Percentiles rank a stretch among this genome's conserved stretches.
Evolutionary conservation across 1,140 invertebrate species (phyloP).

Genomic region (Helicoverpa zea): DNA sequence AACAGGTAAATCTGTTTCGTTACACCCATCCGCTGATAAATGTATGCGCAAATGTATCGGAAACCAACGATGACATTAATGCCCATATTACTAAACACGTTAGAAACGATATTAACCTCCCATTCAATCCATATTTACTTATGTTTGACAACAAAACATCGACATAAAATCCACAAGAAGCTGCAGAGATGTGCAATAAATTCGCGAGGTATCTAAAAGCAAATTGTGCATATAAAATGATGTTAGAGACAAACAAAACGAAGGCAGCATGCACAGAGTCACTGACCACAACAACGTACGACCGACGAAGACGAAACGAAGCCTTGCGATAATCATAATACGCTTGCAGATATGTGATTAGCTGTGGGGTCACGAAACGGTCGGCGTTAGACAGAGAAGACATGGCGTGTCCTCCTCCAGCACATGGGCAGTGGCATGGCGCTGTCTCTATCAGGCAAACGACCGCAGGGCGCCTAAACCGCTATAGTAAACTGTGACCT

Average conservation of each 20-base stretch:
- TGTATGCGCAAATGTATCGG: conserved; percentile 41
- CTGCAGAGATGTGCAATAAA: conserved; percentile 6
- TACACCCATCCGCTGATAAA: conserved; percentile 58
- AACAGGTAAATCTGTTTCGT: conserved; percentile 65
- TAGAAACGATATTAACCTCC: conserved; percentile 1
- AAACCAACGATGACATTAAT: conserved; percentile 25
- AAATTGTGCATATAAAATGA: conserved; percentile 53
- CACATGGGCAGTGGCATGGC: conserved; percentile 59
- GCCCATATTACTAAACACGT: conserved; percentile 14
- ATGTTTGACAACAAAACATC: neutral
- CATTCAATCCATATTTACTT: conserved; percentile 33
- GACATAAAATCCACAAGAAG: conserved; percentile 13
- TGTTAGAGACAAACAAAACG: conserved; percentile 50
- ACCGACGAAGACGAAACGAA: conserved; percentile 77
- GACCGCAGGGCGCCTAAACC: conserved; percentile 83
- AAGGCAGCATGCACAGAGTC: conserved; percentile 65
- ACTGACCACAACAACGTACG: conserved; percentile 79
- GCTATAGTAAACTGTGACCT: conserved; percentile 86
- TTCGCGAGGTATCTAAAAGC: conserved; percentile 39
- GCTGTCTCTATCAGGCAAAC: conserved; percentile 68
- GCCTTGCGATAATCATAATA: conserved; percentile 83
- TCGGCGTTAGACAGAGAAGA: conserved; percentile 77
- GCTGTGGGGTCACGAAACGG: conserved; percentile 81
- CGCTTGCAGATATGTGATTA: conserved; percentile 85
- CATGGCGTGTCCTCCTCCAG: conserved; percentile 58